These are phyloP conservation scores for Exaiptasia diaphana DNA, from an alignment of 64 coral and sea anemone genomes.

Conservation along the genomic window DNA sequence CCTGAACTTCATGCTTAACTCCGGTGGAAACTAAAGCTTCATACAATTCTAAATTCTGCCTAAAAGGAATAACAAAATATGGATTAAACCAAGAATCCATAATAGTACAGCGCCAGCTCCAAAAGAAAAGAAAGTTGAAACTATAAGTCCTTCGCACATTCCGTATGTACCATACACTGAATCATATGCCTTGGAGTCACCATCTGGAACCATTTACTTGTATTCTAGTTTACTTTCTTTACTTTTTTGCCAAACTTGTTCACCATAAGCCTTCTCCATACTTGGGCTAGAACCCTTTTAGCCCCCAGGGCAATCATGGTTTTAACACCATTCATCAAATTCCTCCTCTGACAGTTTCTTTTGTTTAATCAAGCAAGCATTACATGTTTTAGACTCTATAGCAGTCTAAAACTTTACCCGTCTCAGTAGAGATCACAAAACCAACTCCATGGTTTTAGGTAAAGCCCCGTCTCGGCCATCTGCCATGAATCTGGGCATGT, in stretches of 20 bases:
- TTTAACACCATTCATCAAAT: constrained; percentile 32
- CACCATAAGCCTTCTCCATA: constrained; percentile 43
- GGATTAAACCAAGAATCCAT: no score
- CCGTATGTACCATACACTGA: constrained; percentile 29
- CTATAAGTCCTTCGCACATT: constrained; percentile 22
- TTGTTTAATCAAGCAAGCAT: constrained; percentile 21
- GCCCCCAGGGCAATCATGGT: constrained; percentile 44
- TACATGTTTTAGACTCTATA: constrained; percentile 42
- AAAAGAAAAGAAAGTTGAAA: no score
- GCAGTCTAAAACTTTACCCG: constrained; percentile 30
- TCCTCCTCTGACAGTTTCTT: constrained; percentile 11
- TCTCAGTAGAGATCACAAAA: constrained; percentile 49
- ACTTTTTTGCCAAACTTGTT: constrained; percentile 10
- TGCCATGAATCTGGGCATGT: constrained; percentile 36
- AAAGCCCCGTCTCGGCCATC: constrained; percentile 35
- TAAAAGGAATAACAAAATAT: no score
- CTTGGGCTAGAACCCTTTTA: constrained; percentile 44
- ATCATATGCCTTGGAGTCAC: constrained; percentile 46
- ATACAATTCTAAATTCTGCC: no score
- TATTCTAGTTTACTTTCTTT: constrained; percentile 12
- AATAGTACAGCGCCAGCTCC: no score
- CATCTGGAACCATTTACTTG: constrained; percentile 43
- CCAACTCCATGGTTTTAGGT: constrained; percentile 37
- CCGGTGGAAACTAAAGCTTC: no score
- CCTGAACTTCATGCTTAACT: no score